Base-by-base conservation (phyloP, 2,797 vertebrate species). In the Menidia menidia region DNA sequence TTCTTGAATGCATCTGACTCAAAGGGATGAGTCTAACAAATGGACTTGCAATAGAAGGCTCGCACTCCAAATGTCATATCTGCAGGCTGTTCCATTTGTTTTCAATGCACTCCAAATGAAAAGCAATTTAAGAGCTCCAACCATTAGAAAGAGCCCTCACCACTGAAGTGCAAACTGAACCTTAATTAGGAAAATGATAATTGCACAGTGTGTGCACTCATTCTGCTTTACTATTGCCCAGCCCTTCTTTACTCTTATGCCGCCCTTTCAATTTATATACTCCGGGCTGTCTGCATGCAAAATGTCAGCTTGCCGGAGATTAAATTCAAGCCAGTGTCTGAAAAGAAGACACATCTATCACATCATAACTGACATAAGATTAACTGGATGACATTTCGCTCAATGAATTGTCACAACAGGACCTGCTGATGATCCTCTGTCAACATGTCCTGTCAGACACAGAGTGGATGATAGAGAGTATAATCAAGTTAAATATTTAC, bases 171-270 rank as follows among this genome's bases (percentile, higher is more conserved):
- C 81, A 89, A 90, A 91, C 66, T 63, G 60, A 90, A 88, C 80
- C 77, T 83, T 91, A 90, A 93, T 93, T 89, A 91, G 68, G 80
- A 86, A 88, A 87, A 91, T 80, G 66, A 91, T 89, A 87, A 91
- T 87, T 90, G 81, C 82, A 72, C 61, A 52, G 77, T 47, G 69
- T 66, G 33, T 30, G 51, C 25, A 61, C 55, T 71, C 71, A 71
- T 85, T 85, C 89, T 84, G 64, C 68, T 83, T 80, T 56, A 79
- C 67, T 79, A 81, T 80, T 81, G 73, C 33, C 73, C 50, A 30
- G 42, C 47, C 51, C 66, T 55, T 50, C 64, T 53, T 65, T 73
- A 25, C 75, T 77, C 32, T 72, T 66, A 76, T 58, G 54, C 65
- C 54, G 67, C 60, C 78, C 73, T 80, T 31, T 56, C 65, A 75